Conservation (phyloP, 2,113 vertebrate genomes). For the Azemiops feae region DNA sequence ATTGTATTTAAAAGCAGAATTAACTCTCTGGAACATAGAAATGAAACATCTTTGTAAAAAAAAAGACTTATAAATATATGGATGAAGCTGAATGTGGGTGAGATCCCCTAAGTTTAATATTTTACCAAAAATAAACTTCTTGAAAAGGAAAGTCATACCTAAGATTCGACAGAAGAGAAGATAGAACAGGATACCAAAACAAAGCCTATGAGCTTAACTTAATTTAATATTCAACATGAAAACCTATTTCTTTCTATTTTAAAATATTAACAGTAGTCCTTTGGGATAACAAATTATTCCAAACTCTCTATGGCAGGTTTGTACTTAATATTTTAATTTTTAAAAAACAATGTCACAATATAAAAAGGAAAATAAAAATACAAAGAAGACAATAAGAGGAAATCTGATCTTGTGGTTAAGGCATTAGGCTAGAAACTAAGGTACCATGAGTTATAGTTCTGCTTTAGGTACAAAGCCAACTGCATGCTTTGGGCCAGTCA, state of each 20-base stretch:
- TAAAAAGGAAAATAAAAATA: background rate
- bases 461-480: background rate
- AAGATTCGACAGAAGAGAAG: background rate
- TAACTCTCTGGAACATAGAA: background rate
- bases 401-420: background rate
- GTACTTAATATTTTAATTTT: background rate
- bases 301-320: background rate
- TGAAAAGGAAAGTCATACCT: background rate
- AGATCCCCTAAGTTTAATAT: background rate
- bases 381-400: background rate
- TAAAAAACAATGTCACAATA: background rate
- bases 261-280: background rate
- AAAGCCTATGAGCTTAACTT: background rate
- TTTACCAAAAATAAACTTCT: background rate
- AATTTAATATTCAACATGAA: background rate
- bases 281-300: background rate
- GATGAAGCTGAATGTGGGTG: background rate
- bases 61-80: background rate
- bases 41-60: background rate
- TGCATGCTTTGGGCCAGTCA: background rate
- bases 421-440: background rate
- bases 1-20: background rate
- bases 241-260: background rate
- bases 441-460: background rate
- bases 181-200: background rate